Percentiles rank a stretch among this genome's conserved stretches.
Conservation (phyloP, 2,113 vertebrate genomes). For the Pelecanus crispus region DNA sequence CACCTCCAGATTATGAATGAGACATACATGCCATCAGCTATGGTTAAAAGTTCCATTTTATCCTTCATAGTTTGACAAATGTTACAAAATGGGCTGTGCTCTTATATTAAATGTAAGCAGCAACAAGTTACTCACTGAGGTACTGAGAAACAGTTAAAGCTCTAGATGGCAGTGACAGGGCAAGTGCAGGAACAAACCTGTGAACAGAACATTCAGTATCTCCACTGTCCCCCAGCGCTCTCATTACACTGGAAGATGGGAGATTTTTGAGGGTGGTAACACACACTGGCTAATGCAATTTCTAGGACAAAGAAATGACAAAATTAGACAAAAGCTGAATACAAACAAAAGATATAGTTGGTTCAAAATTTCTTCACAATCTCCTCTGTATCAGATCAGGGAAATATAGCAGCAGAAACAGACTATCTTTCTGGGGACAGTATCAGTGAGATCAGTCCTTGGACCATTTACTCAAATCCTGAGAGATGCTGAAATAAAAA, state of each 20-base stretch:
- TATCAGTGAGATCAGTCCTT: background rate
- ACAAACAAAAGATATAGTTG: background rate
- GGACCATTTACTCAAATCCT: background rate
- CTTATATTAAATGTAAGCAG: background rate
- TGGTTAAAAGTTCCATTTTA: background rate
- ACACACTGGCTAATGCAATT: background rate
- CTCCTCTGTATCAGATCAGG: background rate
- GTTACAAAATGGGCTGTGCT: background rate
- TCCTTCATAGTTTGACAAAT: background rate
- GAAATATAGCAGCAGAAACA: background rate
- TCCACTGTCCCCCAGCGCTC: background rate
- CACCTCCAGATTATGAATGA: background rate
- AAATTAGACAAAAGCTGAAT: background rate
- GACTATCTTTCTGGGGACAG: background rate
- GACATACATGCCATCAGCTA: background rate
- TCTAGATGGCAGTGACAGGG: background rate
- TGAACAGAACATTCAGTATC: background rate
- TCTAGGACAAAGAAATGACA: background rate
- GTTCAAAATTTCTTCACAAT: background rate
- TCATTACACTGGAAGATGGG: background rate
- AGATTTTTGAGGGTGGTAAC: background rate
- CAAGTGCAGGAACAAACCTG: background rate
- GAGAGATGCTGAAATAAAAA: background rate
- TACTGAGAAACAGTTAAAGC: background rate
- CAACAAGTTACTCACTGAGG: background rate